phyloP scores from a whole-genome alignment of 2,113 vertebrate genomes.

The Cichladusa arquata region DNA sequence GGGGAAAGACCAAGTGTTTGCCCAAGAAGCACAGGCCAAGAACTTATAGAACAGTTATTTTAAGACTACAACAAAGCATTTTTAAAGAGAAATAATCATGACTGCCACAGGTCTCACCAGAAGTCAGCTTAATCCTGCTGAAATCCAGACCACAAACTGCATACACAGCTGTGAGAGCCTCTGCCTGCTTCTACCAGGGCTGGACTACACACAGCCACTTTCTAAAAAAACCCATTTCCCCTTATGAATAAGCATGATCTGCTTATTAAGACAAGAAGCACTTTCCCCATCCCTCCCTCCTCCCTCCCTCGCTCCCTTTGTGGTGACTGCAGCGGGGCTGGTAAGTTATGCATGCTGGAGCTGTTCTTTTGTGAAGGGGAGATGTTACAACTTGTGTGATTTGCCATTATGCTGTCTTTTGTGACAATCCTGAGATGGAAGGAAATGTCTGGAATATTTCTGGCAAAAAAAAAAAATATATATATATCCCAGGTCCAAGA shows the following conservation, averaged over 20 bases:
- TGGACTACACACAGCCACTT: neutral
- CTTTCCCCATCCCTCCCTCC: neutral
- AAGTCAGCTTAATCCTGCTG: neutral
- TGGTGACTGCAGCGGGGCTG: conserved; percentile 25
- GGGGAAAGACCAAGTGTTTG: neutral
- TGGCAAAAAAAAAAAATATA: neutral
- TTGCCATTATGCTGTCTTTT: conserved; percentile 62
- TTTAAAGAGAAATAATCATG: neutral
- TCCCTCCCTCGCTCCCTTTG: conserved; percentile 17
- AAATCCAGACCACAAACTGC: neutral
- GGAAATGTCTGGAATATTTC: conserved; percentile 49
- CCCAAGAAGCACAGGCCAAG: neutral
- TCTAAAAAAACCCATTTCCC: neutral
- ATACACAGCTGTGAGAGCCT: neutral
- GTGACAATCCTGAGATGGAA: conserved; percentile 2
- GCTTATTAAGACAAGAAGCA: conserved; percentile 48
- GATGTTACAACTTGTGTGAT: conserved; percentile 54
- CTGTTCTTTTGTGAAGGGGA: conserved; percentile 62
- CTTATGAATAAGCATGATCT: conserved; percentile 55
- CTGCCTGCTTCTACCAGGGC: neutral
- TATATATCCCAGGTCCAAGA: neutral
- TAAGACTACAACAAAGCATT: neutral
- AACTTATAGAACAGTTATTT: neutral
- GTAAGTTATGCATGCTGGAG: conserved; percentile 59
- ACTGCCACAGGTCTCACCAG: neutral